Base-by-base conservation (phyloP, 2,888 invertebrate species). In the Yponomeuta malinellus region DNA sequence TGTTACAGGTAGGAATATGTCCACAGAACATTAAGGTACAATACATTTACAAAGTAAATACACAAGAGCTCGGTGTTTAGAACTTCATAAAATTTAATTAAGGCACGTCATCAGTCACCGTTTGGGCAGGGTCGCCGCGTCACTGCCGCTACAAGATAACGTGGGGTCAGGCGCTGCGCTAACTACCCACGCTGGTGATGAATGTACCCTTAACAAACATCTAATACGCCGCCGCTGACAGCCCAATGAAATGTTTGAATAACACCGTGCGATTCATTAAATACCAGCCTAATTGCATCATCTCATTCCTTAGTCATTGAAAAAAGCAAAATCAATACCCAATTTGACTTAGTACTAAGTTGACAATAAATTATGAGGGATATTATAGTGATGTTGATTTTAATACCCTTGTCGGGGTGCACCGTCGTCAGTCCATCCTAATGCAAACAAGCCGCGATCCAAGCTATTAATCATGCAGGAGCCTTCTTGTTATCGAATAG, bases 91-190 rank as follows among this genome's bases (percentile, higher is more conserved):
- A 91, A 91, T 91, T 88, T 90, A 91, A 92, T 92, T 92, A 91
- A 90, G 82, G 83, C 80, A 71, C 84, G 89, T 90, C 90, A 92
- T 92, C 91, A 90, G 91, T 92, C 91, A 92, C 88, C 75, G 79
- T 71, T 79, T 81, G 84, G 83, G 78, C 76, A 78, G 81, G 81
- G 86, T 82, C 83, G 71, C 59, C 65, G 75, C 81, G 91, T 89
- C 90, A 85, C 88, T 91, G 91, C 78, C 82, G 77, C 76, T 81
- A 81, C 81, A 83, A 89, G 91, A 91, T 92, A 92, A 91, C 85
- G 86, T 82, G 76, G 90, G 91, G 91, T 91, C 91, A 89, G 84
- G 78, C 83, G 52, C 83, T 89, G 90, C 89, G 89, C 83, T 83
- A 84, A 85, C 87, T 79, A 79, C 83, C 83, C 78, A 76, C 79